phyloP scores from a whole-genome alignment of 2,113 vertebrate genomes.

The Vulpes vulpes region DNA sequence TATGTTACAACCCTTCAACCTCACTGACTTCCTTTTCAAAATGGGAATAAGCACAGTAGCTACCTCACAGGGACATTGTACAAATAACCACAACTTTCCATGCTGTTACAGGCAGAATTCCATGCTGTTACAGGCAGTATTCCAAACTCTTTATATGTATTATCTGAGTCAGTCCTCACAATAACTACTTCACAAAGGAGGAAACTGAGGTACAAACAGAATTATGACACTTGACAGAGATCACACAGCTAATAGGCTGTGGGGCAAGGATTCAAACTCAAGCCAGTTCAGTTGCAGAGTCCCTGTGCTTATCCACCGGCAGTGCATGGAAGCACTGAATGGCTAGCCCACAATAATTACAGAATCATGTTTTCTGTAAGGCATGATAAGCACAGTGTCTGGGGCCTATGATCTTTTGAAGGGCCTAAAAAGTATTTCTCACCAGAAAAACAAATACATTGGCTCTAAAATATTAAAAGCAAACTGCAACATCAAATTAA shows the following conservation, averaged over 20 bases:
- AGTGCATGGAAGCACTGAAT: not conserved
- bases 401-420: not conserved
- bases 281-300: not conserved
- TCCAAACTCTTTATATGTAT: not conserved
- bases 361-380: not conserved
- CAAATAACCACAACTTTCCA: not conserved
- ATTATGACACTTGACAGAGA: not conserved
- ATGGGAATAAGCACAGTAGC: not conserved
- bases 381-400: not conserved
- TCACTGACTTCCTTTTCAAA: not conserved
- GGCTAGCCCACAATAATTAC: not conserved
- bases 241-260: not conserved
- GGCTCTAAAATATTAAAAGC: conserved; percentile 42
- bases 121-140: not conserved
- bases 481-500: conserved; percentile 17
- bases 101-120: not conserved
- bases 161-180: not conserved
- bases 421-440: conserved; percentile 1
- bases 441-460: not conserved
- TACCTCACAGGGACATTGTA: not conserved
- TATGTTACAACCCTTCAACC: not conserved
- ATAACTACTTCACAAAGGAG: not conserved
- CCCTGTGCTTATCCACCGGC: not conserved
- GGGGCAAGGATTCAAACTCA: not conserved
- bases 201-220: not conserved